Conservation (phyloP, 1,140 invertebrate species). For the Matsumurasca onukii region DNA sequence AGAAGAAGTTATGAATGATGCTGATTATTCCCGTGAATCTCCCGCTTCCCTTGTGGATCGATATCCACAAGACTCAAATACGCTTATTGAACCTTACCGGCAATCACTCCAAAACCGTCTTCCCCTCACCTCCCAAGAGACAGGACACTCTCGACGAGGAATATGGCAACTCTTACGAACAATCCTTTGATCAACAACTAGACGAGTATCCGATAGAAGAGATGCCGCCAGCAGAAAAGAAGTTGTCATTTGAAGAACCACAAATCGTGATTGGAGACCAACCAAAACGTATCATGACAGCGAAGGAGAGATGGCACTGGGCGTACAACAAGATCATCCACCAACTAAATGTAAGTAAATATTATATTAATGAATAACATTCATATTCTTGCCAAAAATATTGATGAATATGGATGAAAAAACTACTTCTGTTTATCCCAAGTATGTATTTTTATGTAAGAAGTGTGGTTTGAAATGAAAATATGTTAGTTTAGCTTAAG, state of each 20-base stretch:
- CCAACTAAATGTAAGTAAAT: conserved; percentile 88
- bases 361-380: no score
- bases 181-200: conserved; percentile 7
- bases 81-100: conserved; percentile 48
- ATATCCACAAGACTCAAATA: conserved; percentile 43
- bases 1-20: conserved; percentile 41
- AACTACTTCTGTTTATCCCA: no score
- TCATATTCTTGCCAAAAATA: no score
- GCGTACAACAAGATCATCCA: conserved; percentile 94
- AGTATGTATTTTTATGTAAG: no score
- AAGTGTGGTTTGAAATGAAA: no score
- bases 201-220: conserved; percentile 34
- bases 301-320: conserved; percentile 87
- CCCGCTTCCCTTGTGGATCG: conserved; percentile 49
- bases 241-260: conserved; percentile 55
- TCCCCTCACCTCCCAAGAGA: conserved; percentile 33
- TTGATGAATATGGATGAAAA: no score
- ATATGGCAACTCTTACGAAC: background rate
- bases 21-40: conserved; percentile 36
- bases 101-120: conserved; percentile 32
- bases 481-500: no score
- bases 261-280: conserved; percentile 45
- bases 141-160: conserved; percentile 13
- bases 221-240: conserved; percentile 40
- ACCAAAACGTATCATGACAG: conserved; percentile 59